Base-by-base conservation (phyloP, 2,797 vertebrate genomes). In the Hydrolagus colliei region DNA sequence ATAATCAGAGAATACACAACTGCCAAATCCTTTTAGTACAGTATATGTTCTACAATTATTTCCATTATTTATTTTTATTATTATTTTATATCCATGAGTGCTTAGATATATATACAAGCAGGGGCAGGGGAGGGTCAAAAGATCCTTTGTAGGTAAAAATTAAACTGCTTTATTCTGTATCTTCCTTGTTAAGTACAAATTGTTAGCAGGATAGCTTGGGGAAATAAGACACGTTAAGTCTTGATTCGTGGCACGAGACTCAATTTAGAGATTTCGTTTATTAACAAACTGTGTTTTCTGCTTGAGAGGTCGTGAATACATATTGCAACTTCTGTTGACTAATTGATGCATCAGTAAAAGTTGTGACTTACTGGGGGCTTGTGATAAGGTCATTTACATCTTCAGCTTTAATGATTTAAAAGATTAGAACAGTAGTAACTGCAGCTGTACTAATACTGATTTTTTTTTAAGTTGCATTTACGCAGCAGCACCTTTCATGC, bases 231-330 rank as follows among this genome's bases (percentile, higher is more conserved):
- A 59, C 62, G 59, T 20, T 27, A 80, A 80, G 16, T 16, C 62
- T 80, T 80, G 32, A 80, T 80, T 80, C n/a, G 65, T 61, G 22
- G n/a, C 61, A 79, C 63, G 52, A 18, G 52, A 52, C 20, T 52
- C 75, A 77, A 59, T 61, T 77, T 61, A 16, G 10, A 18, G 18
- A 52, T 20, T 59, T 77, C 14, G 62, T 13, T 79, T 79, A 22
- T 14, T 84, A 18, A 84, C 27, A 18, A 82, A 76, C 75, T 10
- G 20, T 9, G 65, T 84, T 35, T 84, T 84, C 79, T 35, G 32
- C 67, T 8, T 35, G 13, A 67, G 62, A 32, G 16, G 32, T 20
- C 75, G 59, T 59, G 35, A 5, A 67, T 8, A 67, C 1, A 68
- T 68, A 32, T 18, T 16, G 41, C 27, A 41, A 68, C 52, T 27